phyloP scores from a whole-genome alignment of 2,797 vertebrate genomes.

The Eremophila alpestris region DNA sequence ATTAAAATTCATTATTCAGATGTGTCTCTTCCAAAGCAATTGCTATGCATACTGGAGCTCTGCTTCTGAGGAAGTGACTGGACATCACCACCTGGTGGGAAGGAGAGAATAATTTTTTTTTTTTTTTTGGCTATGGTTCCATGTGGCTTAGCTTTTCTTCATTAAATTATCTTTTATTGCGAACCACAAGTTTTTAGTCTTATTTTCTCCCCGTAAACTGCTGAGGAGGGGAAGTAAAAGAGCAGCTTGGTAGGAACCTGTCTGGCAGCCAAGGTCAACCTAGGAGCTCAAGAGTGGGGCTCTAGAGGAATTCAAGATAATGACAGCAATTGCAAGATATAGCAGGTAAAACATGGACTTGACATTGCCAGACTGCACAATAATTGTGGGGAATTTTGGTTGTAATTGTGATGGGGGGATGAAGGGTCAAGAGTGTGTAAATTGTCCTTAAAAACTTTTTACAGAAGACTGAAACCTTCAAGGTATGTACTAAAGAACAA shows the following conservation, averaged over 20 bases:
- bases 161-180: background rate
- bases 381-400: background rate
- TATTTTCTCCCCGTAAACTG: background rate
- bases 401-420: background rate
- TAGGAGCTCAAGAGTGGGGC: background rate
- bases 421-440: background rate
- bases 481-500: background rate
- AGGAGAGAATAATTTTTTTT: background rate
- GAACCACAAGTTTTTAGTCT: background rate
- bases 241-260: background rate
- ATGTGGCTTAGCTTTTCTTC: background rate
- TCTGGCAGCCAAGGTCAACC: background rate
- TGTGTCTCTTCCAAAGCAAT: background rate
- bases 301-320: background rate
- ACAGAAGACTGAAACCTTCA: background rate
- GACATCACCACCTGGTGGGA: background rate
- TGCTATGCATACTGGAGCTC: background rate
- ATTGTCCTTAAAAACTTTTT: background rate
- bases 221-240: background rate
- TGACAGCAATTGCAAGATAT: background rate
- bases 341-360: background rate
- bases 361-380: accelerated
- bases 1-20: background rate
- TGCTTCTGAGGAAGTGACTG: background rate
- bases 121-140: background rate